A percentile compares a stretch with the other conserved stretches of the same genome.
Evolutionary conservation across 2,888 invertebrate genomes (phyloP).

Genomic region (Stictocephala bisonia): DNA sequence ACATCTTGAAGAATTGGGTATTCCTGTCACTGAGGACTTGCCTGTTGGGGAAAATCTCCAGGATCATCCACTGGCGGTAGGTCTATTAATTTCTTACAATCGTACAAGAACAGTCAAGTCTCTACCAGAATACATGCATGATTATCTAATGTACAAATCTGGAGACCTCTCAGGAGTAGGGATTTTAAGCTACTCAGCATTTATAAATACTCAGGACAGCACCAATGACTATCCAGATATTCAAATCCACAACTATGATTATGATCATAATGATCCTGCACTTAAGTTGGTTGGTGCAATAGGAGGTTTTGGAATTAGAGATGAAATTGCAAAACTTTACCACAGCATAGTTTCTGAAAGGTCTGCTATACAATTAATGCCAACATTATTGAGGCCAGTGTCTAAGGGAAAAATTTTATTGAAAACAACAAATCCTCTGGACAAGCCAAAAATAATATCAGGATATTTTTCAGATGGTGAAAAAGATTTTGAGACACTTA

Average conservation of each 20-base stretch:
- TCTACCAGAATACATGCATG: not conserved
- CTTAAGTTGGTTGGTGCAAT: not conserved
- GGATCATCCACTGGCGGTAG: slow-evolving; percentile 43
- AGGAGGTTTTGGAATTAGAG: not conserved
- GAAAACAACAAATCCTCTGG: not conserved
- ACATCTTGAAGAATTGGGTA: slow-evolving; percentile 46
- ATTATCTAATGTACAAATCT: not conserved
- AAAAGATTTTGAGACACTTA: slow-evolving; percentile 6
- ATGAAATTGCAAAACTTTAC: not conserved
- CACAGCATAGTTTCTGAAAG: not conserved
- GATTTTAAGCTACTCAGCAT: not conserved
- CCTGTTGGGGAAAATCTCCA: slow-evolving; percentile 52
- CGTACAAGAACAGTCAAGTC: too few species aligned
- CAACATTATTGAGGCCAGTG: not conserved
- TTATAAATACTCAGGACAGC: slow-evolving; percentile 23
- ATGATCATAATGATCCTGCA: not conserved
- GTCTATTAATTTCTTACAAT: not conserved
- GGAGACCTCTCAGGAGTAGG: slow-evolving; percentile 28
- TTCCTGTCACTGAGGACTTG: slow-evolving; percentile 46
- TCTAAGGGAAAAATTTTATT: not conserved
- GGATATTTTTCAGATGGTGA: slow-evolving; percentile 15
- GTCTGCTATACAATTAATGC: not conserved
- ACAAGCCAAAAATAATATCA: not conserved
- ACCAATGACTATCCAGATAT: not conserved
- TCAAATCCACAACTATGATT: not conserved